Conservation (phyloP, 1,140 invertebrate species). For the Drosophila nigrodunni region DNA sequence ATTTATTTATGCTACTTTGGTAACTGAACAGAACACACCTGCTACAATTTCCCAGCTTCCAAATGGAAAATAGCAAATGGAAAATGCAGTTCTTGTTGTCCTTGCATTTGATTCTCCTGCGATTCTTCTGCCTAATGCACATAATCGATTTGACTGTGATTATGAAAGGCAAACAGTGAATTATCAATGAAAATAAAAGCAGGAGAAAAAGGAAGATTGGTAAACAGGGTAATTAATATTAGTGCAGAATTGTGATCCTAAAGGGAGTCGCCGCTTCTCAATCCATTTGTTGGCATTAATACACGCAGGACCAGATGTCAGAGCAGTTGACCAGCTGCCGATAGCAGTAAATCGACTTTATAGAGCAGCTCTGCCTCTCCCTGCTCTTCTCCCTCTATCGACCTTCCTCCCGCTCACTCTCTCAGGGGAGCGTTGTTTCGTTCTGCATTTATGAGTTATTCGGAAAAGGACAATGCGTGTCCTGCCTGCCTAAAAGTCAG, state of each 20-base stretch:
- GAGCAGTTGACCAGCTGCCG: slow-evolving; percentile 28
- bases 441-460: slow-evolving; percentile 77
- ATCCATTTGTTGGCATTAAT: slow-evolving; percentile 44
- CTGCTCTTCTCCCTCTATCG: neutral
- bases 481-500: no score
- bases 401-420: slow-evolving; percentile 10
- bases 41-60: slow-evolving; percentile 36
- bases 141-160: slow-evolving; percentile 72
- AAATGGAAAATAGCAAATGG: neutral
- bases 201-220: slow-evolving; percentile 6
- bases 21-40: slow-evolving; percentile 32
- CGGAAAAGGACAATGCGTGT: slow-evolving; percentile 58
- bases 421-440: neutral
- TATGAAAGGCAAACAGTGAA: slow-evolving; percentile 66
- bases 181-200: slow-evolving; percentile 54
- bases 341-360: neutral
- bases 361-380: neutral
- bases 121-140: neutral
- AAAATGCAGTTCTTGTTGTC: no score
- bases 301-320: slow-evolving; percentile 69
- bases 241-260: slow-evolving; percentile 40
- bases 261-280: slow-evolving; percentile 15
- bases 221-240: slow-evolving; percentile 65
- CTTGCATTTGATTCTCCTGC: no score
- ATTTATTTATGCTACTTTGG: neutral